Percentiles rank a stretch among this genome's conserved stretches.
These are phyloP conservation scores for Erinaceus europaeus DNA, from an alignment of 2,113 vertebrate genomes.

Conservation along the genomic window DNA sequence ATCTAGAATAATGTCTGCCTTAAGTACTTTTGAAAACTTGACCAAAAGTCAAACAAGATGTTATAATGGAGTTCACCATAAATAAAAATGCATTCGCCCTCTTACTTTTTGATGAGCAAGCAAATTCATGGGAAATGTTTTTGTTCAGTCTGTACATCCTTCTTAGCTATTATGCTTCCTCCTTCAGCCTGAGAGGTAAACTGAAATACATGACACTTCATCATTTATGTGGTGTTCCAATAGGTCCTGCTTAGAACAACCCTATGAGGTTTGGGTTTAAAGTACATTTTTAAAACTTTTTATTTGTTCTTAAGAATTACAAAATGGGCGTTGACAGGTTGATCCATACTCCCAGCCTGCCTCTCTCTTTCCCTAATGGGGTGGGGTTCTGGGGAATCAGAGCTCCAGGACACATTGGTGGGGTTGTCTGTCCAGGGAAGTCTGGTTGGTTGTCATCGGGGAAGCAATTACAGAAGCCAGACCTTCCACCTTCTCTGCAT, in stretches of 20 bases:
- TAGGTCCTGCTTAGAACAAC: background rate
- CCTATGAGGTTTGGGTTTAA: background rate
- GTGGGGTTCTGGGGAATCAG: too few species aligned
- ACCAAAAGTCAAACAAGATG: background rate
- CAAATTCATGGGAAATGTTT: background rate
- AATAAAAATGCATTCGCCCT: background rate
- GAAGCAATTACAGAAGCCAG: too few species aligned
- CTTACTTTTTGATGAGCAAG: background rate
- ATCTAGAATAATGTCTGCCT: background rate
- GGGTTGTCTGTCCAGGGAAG: too few species aligned
- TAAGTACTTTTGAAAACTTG: background rate
- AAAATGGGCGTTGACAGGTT: too few species aligned
- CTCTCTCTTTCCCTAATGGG: too few species aligned
- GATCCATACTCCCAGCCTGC: too few species aligned
- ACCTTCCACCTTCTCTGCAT: too few species aligned
- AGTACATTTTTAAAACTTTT: background rate
- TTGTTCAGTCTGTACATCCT: background rate
- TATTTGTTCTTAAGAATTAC: background rate
- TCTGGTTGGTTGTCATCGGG: too few species aligned
- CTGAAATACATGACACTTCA: background rate
- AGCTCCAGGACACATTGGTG: too few species aligned
- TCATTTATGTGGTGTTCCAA: background rate
- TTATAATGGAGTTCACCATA: background rate
- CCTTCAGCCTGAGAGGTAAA: background rate
- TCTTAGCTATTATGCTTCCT: background rate